Conservation (phyloP, 37 sponge, comb jelly and placozoan species). For the Spongia lamella region DNA sequence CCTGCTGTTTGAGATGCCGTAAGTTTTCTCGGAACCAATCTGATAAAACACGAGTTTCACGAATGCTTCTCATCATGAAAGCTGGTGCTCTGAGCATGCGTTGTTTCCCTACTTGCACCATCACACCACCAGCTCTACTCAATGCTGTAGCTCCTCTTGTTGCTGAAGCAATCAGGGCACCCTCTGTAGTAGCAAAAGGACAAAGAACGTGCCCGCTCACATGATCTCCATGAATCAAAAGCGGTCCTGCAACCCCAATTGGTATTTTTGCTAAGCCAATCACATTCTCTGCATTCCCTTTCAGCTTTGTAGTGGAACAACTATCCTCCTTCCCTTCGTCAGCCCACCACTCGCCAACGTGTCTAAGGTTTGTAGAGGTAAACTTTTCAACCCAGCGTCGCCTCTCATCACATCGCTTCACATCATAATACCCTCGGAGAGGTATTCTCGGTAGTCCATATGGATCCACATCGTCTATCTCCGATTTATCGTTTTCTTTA, state of each 20-base stretch:
- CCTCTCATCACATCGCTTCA: slow-evolving; percentile 39
- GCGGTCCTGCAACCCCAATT: slow-evolving; percentile 60
- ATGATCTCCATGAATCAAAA: slow-evolving; percentile 54
- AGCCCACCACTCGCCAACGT: slow-evolving; percentile 71
- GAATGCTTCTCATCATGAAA: slow-evolving; percentile 20
- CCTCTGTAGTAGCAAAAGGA: slow-evolving; percentile 83
- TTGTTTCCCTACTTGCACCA: slow-evolving; percentile 18
- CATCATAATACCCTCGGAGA: slow-evolving; percentile 64
- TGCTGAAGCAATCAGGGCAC: slow-evolving; percentile 74
- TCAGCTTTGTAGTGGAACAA: slow-evolving; percentile 55
- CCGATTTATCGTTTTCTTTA: too few species aligned
- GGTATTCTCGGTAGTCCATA: slow-evolving; percentile 78
- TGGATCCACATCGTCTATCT: slow-evolving; percentile 38
- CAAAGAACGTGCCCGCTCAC: slow-evolving; percentile 55
- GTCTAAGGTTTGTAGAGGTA: slow-evolving; percentile 33
- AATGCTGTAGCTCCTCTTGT: slow-evolving; percentile 69
- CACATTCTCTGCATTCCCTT: slow-evolving; percentile 77
- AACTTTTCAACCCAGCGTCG: slow-evolving; percentile 71
- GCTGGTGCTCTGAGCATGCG: slow-evolving; percentile 43
- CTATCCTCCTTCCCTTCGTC: slow-evolving; percentile 54
- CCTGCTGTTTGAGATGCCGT: slow-evolving; percentile 35
- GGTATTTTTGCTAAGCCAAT: slow-evolving; percentile 77
- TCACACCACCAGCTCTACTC: slow-evolving; percentile 68
- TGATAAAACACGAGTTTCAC: slow-evolving; percentile 39
- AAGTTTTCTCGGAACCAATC: slow-evolving; percentile 38